Conservation (phyloP, 1,140 invertebrate genomes). For the Eueides isabella region DNA sequence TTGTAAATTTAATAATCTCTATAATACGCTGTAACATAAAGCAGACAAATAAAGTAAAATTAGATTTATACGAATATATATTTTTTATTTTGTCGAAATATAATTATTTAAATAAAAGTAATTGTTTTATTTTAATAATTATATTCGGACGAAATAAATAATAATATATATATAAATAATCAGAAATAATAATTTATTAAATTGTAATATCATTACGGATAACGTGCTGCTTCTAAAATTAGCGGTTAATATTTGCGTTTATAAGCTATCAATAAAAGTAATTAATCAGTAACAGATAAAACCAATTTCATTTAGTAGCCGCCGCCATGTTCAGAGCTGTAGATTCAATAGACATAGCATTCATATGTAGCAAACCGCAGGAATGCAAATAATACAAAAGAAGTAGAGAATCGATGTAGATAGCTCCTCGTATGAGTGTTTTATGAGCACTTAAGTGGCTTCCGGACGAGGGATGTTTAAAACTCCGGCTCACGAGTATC, state of each 20-base stretch:
- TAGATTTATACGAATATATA: no score
- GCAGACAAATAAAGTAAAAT: no score
- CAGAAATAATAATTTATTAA: no score
- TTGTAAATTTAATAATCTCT: no score
- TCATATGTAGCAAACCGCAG: slow-evolving; percentile 24
- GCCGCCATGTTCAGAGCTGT: not conserved
- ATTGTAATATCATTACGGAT: not conserved
- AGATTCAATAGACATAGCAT: slow-evolving; percentile 16
- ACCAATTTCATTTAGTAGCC: not conserved
- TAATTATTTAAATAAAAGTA: no score
- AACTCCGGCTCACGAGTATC: slow-evolving; percentile 60
- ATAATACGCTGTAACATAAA: no score
- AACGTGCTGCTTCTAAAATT: not conserved
- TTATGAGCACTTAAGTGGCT: slow-evolving; percentile 77
- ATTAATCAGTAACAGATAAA: not conserved
- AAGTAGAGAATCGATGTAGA: slow-evolving; percentile 62
- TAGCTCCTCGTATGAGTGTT: slow-evolving; percentile 72
- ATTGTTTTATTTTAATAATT: no score
- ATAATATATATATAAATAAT: no score
- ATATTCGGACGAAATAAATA: no score
- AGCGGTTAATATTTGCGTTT: not conserved
- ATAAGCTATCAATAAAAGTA: slow-evolving; percentile 1
- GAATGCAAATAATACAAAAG: slow-evolving; percentile 55
- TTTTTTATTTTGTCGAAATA: no score
- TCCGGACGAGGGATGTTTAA: slow-evolving; percentile 73